Base-by-base conservation (phyloP, 2,797 vertebrate genomes). In the Phylloscopus collybita region DNA sequence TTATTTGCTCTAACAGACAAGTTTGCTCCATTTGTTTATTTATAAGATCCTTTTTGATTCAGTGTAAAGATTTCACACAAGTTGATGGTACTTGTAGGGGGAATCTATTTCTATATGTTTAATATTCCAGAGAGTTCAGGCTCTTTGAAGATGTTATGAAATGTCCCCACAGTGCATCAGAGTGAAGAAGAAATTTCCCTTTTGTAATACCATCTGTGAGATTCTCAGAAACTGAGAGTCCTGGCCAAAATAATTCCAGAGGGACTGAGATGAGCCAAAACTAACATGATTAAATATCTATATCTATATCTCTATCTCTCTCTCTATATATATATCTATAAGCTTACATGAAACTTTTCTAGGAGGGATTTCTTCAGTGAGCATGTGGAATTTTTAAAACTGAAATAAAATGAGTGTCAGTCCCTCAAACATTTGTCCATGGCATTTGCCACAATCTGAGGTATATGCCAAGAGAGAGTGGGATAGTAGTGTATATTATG, bases 211-310 rank as follows among this genome's bases (percentile, higher is more conserved):
- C 92, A 80, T 92, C 90, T 95, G 59, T 56, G 66, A 86, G 60
- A 87, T 88, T 93, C 88, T 96, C 94, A 94, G 91, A 76, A 96
- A 67, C 13, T 13, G 79, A 64, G 53, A 80, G 5, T 54, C n/a
- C 42, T 88, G 90, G 64, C 93, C 74, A 91, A 90, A 91, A 82
- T 81, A 90, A 82, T 62, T 95, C 95, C 80, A 81, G 72, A 73
- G 89, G 70, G 69, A 93, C 29, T 20, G 47, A 86, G 44, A 49
- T 21, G 59, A 72, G 67, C 80, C 92, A 88, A 92, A 93, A 86
- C 71, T 67, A 88, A 90, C 51, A 90, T 0, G 1, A 22, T 88
- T 86, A 80, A 91, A 84, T 6, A 64, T 14, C 49, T 34, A 34
- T 34, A 34, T 34, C 34, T 34, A 8, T 34, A 34, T 34, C 34